phyloP scores from a whole-genome alignment of 35 echinoderm and acorn worm genomes.

The Diadema setosum region DNA sequence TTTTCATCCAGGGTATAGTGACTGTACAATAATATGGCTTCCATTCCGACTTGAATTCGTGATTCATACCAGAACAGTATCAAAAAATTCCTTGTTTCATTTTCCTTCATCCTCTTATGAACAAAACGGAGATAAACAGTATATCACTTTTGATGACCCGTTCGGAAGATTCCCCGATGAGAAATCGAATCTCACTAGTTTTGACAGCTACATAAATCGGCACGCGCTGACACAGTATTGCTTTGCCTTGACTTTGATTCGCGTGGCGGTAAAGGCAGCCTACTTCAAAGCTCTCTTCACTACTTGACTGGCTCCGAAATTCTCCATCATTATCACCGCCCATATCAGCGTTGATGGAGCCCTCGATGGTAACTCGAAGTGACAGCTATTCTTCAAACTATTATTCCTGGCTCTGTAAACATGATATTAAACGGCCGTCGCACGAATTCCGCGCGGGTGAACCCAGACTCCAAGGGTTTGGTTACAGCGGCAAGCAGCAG shows the following conservation, averaged over 20 bases:
- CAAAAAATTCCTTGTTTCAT: too few species aligned
- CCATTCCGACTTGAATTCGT: too few species aligned
- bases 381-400: slow-evolving; percentile 1
- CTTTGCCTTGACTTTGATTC: not conserved
- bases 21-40: too few species aligned
- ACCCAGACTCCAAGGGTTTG: not conserved
- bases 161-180: not conserved
- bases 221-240: not conserved
- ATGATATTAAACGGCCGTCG: slow-evolving; percentile 6
- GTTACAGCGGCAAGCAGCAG: not conserved
- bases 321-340: not conserved
- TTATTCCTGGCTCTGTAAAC: not conserved
- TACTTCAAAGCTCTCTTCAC: not conserved
- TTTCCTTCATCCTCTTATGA: not conserved
- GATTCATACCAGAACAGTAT: too few species aligned
- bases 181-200: not conserved
- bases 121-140: not conserved
- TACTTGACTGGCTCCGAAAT: not conserved
- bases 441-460: not conserved
- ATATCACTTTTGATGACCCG: not conserved
- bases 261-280: not conserved
- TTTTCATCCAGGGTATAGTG: too few species aligned
- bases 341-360: not conserved
- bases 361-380: not conserved
- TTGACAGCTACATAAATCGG: slow-evolving; percentile 6